Percentiles rank a stretch among this genome's conserved stretches.
Conservation (phyloP, 1,140 invertebrate species). For the Maniola jurtina region DNA sequence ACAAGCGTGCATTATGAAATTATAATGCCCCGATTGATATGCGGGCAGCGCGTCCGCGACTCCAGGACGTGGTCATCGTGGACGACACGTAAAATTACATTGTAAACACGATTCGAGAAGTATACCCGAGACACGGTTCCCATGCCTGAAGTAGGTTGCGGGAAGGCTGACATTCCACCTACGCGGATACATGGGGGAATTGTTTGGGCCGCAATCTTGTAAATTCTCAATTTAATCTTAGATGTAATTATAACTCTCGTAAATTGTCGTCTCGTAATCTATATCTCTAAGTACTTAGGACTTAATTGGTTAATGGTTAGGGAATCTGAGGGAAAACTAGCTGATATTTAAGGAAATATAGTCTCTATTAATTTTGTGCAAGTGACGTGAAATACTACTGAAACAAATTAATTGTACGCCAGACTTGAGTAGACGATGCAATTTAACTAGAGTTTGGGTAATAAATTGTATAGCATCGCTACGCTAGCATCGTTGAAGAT, state of each 20-base stretch:
- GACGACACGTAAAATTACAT: constrained; percentile 51
- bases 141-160: constrained; percentile 40
- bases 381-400: constrained; percentile 23
- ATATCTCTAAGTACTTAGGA: neutral
- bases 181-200: constrained; percentile 30
- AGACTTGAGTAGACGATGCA: constrained; percentile 33
- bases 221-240: constrained; percentile 29
- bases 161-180: constrained; percentile 27
- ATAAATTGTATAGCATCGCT: constrained; percentile 33
- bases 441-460: constrained; percentile 35
- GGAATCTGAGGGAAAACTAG: constrained; percentile 16
- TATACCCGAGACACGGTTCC: constrained; percentile 38
- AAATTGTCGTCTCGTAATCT: constrained; percentile 15
- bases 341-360: constrained; percentile 23
- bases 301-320: constrained; percentile 21
- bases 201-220: constrained; percentile 28
- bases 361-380: constrained; percentile 25
- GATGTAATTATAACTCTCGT: constrained; percentile 16
- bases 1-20: constrained; percentile 76
- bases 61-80: constrained; percentile 51
- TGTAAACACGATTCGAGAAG: constrained; percentile 48
- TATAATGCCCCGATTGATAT: constrained; percentile 72
- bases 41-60: constrained; percentile 42
- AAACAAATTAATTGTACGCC: constrained; percentile 33
- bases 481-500: constrained; percentile 31